Percentiles rank a stretch among this genome's conserved stretches.
phyloP scores from a whole-genome alignment of 2,888 invertebrate species.

The Eupeodes luniger region DNA sequence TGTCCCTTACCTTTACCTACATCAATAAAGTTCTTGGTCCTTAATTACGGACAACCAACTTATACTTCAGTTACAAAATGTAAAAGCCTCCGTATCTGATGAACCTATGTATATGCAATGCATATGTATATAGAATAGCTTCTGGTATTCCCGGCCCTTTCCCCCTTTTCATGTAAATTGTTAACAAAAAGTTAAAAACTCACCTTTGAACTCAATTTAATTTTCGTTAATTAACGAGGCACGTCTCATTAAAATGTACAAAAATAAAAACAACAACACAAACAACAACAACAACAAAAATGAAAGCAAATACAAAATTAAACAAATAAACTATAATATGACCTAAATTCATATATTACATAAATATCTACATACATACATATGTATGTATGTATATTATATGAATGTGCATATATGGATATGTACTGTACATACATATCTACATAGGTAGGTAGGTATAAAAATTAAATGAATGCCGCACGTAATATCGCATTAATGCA shows the following conservation, averaged over 20 bases:
- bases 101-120: background rate
- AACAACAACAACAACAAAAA: background rate
- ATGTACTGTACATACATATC: background rate
- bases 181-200: constrained; percentile 24
- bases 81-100: background rate
- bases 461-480: constrained; percentile 39
- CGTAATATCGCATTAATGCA: constrained; percentile 40
- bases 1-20: no score
- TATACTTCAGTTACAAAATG: background rate
- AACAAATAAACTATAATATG: constrained; percentile 37
- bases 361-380: background rate
- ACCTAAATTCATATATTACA: constrained; percentile 28
- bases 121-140: background rate
- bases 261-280: background rate
- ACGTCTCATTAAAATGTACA: constrained; percentile 47
- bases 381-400: background rate
- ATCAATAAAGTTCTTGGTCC: no score
- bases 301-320: background rate
- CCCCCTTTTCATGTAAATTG: background rate
- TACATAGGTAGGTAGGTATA: background rate
- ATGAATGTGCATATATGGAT: background rate
- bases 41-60: background rate
- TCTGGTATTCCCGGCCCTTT: background rate
- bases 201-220: constrained; percentile 50
- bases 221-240: constrained; percentile 53